Base-by-base conservation (phyloP, 2,888 invertebrate genomes). In the Sycophila texana region DNA sequence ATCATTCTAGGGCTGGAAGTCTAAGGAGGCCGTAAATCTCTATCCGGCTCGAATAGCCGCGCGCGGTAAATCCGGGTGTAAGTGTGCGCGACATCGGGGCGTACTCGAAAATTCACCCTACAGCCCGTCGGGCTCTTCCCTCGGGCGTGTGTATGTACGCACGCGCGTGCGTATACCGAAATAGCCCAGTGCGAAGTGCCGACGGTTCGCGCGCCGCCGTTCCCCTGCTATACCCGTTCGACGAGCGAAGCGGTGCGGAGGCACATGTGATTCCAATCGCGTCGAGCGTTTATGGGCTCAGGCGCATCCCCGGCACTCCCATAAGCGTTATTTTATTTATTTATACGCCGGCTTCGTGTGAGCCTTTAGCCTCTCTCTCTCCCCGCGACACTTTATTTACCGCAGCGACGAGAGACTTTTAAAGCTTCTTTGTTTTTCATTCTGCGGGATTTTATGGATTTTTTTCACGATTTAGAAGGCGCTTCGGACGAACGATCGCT, bases 241-340 rank as follows among this genome's bases (percentile, higher is more conserved):
- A 16, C 2, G 58, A n/a, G 53, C 7, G 63, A 14, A 51, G 14
- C 16, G 20, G 14, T 14, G 16, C 68, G 39, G 22, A 16, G 18
- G 53, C 14, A 20, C 47, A n/a, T 47, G 18, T 47, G 63, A n/a
- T 18, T 47, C 18, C 39, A 63, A 39, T 13, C 66, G 74, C 51
- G n/a, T 22, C 57, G 55, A 16, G 18, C 63, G 18, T 39, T 63
- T 30, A 63, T 47, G 39, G 39, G 30, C 30, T 30, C 61, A 30
- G 61, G n/a, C 30, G 26, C 61, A 14, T 39, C 18, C 16, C 30
- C 26, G 26, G 53, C 20, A 39, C 16, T 0, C 2, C 4, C 26
- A 18, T 72, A 71, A 77, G 72, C 66, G 72, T 77, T 77, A 77
- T 77, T 77, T 77, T 77, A 77, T 77, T 77, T 77, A 77, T 77